Conservation (phyloP, 2,113 vertebrate genomes). For the Psammodynastes pulverulentus region DNA sequence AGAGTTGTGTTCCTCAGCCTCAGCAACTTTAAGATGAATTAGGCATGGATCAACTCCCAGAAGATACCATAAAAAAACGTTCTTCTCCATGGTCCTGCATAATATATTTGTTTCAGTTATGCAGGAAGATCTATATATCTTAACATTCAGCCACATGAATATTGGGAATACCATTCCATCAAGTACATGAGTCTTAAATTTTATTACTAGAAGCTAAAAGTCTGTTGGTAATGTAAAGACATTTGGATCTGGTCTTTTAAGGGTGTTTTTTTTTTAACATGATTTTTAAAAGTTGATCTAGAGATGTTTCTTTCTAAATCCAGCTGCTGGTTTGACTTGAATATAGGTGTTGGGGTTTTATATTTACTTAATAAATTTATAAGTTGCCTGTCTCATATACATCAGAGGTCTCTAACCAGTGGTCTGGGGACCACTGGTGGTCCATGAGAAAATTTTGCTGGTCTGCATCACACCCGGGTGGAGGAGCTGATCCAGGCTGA, state of each 20-base stretch:
- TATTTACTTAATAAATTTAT: background rate
- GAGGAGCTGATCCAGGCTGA: too few relatives aligned
- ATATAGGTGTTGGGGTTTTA: background rate
- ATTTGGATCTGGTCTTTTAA: background rate
- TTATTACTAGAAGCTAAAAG: background rate
- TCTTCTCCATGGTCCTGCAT: background rate
- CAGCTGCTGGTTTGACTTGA: background rate
- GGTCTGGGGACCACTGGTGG: too few relatives aligned
- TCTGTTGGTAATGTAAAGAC: background rate
- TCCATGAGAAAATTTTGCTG: too few relatives aligned
- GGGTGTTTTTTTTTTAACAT: background rate
- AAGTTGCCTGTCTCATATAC: background rate
- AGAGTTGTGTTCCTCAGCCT: background rate
- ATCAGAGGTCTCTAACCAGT: too few relatives aligned
- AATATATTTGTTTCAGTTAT: background rate
- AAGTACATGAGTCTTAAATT: background rate
- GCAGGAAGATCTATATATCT: background rate
- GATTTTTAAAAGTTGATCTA: background rate
- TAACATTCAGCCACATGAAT: background rate
- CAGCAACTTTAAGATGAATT: background rate
- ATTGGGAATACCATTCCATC: background rate
- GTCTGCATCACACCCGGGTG: too few relatives aligned
- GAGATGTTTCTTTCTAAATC: background rate
- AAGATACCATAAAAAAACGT: background rate
- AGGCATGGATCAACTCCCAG: background rate